Evolutionary conservation across 2,888 invertebrate species (phyloP), one percentile per base, ranked within the genome.

Genomic region (Bombylius discolor): DNA sequence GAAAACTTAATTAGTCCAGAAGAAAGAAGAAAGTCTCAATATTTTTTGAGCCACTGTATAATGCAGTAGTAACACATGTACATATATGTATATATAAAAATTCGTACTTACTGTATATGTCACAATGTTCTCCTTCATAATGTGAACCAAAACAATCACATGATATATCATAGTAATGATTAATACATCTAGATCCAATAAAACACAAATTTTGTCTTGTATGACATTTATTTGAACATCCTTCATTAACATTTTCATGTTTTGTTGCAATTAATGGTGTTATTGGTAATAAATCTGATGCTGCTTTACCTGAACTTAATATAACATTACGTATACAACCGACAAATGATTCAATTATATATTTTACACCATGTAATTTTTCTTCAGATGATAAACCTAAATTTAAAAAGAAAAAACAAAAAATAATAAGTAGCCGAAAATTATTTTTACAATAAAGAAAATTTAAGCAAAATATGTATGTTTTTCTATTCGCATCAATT

Each of bases 71-170:
- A n/a, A 23, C 23, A 23, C 3, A 23, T 23, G 23, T 23, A 23
- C 23, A 23, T 23, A 23, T 23, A 23, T 23, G 23, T 23, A 23
- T 23, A 23, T 23, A 23, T 23, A 23, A 23, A 23, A 23, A 23
- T 23, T 23, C 23, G 3, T 23, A 73, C 73, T 81, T 77, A 94
- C 94, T 91, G 70, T 88, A 89, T 64, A 89, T 86, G 76, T 93
- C 90, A 75, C 95, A 96, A 63, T 86, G 84, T 65, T 89, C 88
- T 62, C 94, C 95, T 75, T 95, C 94, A 72, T 91, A 92, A 65
- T 84, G 80, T 4, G 92, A 92, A 32, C 91, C 92, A 68, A 93
- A 95, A 71, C 96, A 96, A 70, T 95, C 93, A 69, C 95, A 96
- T 23, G 88, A 85, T 58, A 89, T 81, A 57, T 85, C 84, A 65